A percentile compares a stretch with the other conserved stretches of the same genome.
Conservation (phyloP, 2,888 invertebrate species). For the Trachelus stipa region DNA sequence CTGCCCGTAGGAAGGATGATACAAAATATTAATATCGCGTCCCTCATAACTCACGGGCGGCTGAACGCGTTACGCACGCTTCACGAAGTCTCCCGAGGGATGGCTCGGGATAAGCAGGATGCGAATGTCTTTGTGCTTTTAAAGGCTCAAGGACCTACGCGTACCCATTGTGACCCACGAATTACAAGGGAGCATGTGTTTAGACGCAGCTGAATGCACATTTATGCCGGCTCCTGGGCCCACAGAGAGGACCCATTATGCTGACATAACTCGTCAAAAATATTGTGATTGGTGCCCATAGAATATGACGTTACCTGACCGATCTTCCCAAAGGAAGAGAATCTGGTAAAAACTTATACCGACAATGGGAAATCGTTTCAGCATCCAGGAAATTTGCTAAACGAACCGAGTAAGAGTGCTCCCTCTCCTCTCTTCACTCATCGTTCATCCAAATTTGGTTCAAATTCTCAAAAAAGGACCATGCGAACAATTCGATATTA, state of each 20-base stretch:
- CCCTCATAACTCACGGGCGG: slow-evolving; percentile 66
- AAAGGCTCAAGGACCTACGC: slow-evolving; percentile 51
- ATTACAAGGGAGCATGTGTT: slow-evolving; percentile 53
- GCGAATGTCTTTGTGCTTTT: slow-evolving; percentile 61
- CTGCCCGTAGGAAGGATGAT: slow-evolving; percentile 61
- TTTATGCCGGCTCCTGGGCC: slow-evolving; percentile 41
- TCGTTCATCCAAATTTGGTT: too few relatives aligned
- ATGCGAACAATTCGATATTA: too few relatives aligned
- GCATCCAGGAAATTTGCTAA: too few relatives aligned
- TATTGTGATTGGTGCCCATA: slow-evolving; percentile 64
- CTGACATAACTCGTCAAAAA: slow-evolving; percentile 66
- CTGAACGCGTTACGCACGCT: slow-evolving; percentile 65
- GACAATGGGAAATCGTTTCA: too few relatives aligned
- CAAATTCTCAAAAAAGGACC: too few relatives aligned
- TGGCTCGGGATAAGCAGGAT: slow-evolving; percentile 55
- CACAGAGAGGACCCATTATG: slow-evolving; percentile 52
- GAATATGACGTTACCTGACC: slow-evolving; percentile 60
- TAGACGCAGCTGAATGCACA: slow-evolving; percentile 57
- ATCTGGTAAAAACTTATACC: too few relatives aligned
- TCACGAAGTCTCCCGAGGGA: slow-evolving; percentile 62
- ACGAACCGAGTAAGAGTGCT: too few relatives aligned
- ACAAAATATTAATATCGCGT: slow-evolving; percentile 67
- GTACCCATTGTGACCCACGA: slow-evolving; percentile 32
- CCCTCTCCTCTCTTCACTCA: too few relatives aligned
- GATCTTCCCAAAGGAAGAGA: neutral